Base-by-base conservation (phyloP, 1,140 invertebrate species). In the Ceratina australensis region DNA sequence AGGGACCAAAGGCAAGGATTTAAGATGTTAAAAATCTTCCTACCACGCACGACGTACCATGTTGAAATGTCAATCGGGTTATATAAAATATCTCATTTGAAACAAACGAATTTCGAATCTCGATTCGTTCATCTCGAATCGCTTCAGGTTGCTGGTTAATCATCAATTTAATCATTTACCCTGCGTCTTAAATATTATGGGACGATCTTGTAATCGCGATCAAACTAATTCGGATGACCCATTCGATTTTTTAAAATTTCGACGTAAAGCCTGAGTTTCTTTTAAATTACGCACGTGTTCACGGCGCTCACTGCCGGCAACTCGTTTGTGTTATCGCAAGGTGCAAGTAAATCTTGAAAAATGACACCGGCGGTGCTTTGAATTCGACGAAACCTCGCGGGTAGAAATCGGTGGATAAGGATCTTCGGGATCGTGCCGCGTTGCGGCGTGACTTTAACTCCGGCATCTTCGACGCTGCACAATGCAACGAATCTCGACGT, bases 391-490 rank as follows among this genome's bases (percentile, higher is more conserved):
- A 72, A 49, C 49, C 60, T 50, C 57, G 47, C 67, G 22, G 66
- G 68, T 56, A 79, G 71, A 42, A 42, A 83, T 83, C 80, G 59
- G 47, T 28, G 61, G 81, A 83, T 82, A 83, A 83, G 76, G 71
- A 79, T 83, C 76, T 63, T n/a, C 20, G 18, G 57, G 49, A 64
- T 72, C 42, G 33, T 42, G 33, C 33, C 33, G 5, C 33, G 33
- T 42, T 42, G 33, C 65, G 75, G 80, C 54, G 65, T 47, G 60
- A 82, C 56, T 75, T 73, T 74, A 74, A 83, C 82, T 67, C 80
- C 67, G 75, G 33, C 28, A 57, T 47, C 60, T 54, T 75, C 71
- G 56, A 22, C 56, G 66, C 69, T 24, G 65, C 71, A 83, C 76
- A 83, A 79, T 83, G 80, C 82, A 57, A 74, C 76, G 60, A 72